Evolutionary conservation across 1,140 invertebrate genomes (phyloP).

Genomic region (Lepeophtheirus salmonis): DNA sequence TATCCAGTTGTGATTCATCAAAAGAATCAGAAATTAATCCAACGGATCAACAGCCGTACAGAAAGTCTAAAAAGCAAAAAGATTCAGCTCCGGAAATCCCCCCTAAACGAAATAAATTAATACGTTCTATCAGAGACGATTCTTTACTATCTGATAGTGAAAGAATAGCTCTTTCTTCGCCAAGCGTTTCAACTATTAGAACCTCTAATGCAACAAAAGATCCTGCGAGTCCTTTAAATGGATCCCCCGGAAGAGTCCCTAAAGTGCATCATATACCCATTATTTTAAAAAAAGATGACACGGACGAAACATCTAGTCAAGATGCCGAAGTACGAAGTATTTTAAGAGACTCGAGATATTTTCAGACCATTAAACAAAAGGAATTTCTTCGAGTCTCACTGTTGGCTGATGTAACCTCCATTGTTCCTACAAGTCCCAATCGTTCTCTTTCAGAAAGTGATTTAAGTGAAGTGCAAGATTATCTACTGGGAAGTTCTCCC

Average conservation of each 20-base stretch:
- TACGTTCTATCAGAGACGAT: neutral
- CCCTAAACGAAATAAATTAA: neutral
- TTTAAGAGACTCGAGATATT: neutral
- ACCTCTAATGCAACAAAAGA: slow-evolving; percentile 6
- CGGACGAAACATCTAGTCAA: no score
- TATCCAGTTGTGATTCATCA: slow-evolving; percentile 7
- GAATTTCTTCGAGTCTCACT: neutral
- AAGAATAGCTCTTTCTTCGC: neutral
- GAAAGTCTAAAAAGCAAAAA: neutral
- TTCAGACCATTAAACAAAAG: neutral
- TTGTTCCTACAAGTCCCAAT: neutral
- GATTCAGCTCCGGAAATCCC: neutral
- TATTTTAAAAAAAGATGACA: neutral
- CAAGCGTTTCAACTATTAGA: neutral
- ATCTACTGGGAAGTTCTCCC: neutral
- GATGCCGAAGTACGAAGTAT: slow-evolving; percentile 1
- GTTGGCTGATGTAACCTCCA: neutral
- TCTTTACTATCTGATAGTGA: slow-evolving; percentile 7
- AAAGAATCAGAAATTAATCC: slow-evolving; percentile 9
- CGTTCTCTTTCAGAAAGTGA: slow-evolving; percentile 5
- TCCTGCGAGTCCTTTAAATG: neutral
- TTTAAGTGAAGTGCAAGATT: slow-evolving; percentile 8
- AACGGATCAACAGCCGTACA: neutral
- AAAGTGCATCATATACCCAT: slow-evolving; percentile 9
- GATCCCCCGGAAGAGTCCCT: neutral